Base-by-base conservation (phyloP, 92 coral and sea anemone genomes). In the Porites divaricata region DNA sequence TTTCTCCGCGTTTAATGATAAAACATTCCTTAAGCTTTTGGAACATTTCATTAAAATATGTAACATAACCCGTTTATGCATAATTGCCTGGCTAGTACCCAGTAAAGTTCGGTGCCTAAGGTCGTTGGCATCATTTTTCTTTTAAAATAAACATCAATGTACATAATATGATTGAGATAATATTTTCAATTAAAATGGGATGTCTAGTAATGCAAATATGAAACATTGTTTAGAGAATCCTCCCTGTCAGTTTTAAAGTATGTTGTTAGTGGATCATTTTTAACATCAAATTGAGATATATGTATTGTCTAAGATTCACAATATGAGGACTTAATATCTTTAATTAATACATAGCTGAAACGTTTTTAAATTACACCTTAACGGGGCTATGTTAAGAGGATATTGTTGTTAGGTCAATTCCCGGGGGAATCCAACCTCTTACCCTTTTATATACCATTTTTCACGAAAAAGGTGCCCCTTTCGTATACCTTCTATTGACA, bases 21-120 rank as follows among this genome's bases (percentile, higher is more conserved):
- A 66, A 10, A 19, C 23, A 51, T 9, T 79, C 16, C 53, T 17
- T 26, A 19, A 53, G 24, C 84, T 64, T 20, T 61, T 15, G 58
- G 84, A 79, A 67, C 84, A 52, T 79, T 67, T 71, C 54, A 79
- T 53, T 78, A 78, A 78, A 78, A 64, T 78, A 78, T 78, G 48
- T 78, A 78, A 65, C 50, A 15, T 78, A 63, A 2, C 66, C 66
- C 20, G 45, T 77, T 20, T 19, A 61, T 41, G 70, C 57, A 41
- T 56, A 63, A 12, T 21, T 77, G 35, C 6, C 70, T 77, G 13
- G 21, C 17, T n/a, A 64, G 74, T 53, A 58, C 41, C 41, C 54
- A 23, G 68, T 63, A 20, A n/a, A 62, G 41, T 77, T 63, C 71
- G 63, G 81, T 77, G 57, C 71, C 63, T 77, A 20, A 45, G 45